These are phyloP conservation scores for Leptopilina boulardi DNA, from an alignment of 1,140 invertebrate species.

Conservation along the genomic window DNA sequence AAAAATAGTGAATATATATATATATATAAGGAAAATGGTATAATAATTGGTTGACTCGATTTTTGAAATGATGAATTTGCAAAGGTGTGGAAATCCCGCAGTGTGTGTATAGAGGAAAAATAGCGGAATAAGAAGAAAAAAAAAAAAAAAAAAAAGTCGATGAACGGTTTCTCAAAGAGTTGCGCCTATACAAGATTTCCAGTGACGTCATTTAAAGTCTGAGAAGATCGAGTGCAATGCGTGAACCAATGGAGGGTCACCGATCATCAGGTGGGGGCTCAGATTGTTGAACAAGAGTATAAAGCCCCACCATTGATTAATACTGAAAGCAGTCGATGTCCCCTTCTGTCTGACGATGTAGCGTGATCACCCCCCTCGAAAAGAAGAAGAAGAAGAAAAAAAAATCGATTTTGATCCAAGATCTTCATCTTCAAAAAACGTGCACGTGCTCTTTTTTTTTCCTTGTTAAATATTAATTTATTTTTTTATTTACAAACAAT, in stretches of 20 bases:
- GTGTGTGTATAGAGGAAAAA: neutral
- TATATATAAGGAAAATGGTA: neutral
- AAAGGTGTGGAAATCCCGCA: neutral
- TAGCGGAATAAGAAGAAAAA: neutral
- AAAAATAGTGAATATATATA: too few species aligned
- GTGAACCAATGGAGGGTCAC: conserved; percentile 14
- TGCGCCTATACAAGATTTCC: conserved; percentile 40
- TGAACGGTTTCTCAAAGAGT: conserved; percentile 42
- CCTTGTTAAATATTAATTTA: neutral
- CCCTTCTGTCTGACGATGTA: conserved; percentile 51
- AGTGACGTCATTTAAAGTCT: conserved; percentile 50
- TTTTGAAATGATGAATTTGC: neutral
- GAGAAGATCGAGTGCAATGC: conserved; percentile 11
- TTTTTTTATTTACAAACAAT: neutral
- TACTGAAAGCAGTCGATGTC: conserved; percentile 50
- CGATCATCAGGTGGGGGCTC: conserved; percentile 19
- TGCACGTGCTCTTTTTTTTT: conserved; percentile 22
- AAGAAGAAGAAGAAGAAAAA: too few species aligned
- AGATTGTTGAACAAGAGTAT: conserved; percentile 52
- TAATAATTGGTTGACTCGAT: neutral
- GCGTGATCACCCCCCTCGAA: conserved; percentile 34
- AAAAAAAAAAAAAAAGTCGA: neutral
- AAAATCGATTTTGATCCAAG: conserved; percentile 39
- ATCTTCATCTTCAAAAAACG: neutral
- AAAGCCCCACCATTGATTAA: conserved; percentile 56